These are phyloP conservation scores for Himalopsyche tibetana DNA, from an alignment of 2,888 invertebrate genomes.

Conservation along the genomic window DNA sequence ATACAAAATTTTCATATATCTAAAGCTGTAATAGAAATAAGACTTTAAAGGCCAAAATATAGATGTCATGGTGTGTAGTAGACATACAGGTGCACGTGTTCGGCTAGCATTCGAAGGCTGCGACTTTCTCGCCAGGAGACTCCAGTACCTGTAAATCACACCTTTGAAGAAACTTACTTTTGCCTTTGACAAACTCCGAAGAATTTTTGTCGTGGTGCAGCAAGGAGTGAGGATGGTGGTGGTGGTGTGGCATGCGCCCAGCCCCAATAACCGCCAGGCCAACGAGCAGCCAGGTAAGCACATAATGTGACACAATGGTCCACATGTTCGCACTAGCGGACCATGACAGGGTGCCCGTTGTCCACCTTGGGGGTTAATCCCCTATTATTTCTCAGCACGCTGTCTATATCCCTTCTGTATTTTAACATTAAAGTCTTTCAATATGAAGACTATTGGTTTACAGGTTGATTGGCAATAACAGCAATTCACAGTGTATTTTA, in stretches of 20 bases:
- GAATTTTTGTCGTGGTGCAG: conserved; percentile 71
- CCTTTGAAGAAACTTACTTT: conserved; percentile 80
- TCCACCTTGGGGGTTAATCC: conserved; percentile 23
- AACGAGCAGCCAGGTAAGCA: conserved; percentile 52
- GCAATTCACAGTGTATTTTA: too few relatives aligned
- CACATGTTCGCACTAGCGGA: conserved; percentile 55
- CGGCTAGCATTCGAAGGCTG: not conserved
- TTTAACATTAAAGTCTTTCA: not conserved
- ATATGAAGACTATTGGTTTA: too few relatives aligned
- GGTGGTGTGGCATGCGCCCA: conserved; percentile 66
- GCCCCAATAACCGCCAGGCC: conserved; percentile 69
- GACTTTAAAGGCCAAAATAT: too few relatives aligned
- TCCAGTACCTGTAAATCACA: not conserved
- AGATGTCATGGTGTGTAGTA: too few relatives aligned
- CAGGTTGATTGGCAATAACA: too few relatives aligned
- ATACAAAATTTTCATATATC: too few relatives aligned
- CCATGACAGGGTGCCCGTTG: conserved; percentile 54
- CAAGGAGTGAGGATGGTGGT: conserved; percentile 71
- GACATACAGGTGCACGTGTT: not conserved
- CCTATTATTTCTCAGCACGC: not conserved
- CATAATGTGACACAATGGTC: conserved; percentile 46
- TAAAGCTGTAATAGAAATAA: too few relatives aligned
- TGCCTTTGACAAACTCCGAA: conserved; percentile 85
- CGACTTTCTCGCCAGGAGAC: not conserved
- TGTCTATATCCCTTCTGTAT: not conserved